phyloP scores from a whole-genome alignment of 2,888 invertebrate species.

The Thera britannica region DNA sequence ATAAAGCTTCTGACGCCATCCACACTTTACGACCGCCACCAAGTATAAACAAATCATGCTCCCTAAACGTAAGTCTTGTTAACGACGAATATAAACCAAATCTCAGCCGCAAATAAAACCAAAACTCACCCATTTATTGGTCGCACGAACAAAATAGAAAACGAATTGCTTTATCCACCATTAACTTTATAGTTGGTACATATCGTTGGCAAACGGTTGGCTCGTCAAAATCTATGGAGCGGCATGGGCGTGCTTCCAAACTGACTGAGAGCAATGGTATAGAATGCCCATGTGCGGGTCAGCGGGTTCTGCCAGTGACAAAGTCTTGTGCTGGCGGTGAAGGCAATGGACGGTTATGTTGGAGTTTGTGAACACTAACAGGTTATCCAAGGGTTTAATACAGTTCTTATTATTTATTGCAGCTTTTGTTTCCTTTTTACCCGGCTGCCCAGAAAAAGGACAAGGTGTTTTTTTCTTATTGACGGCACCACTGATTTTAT shows the following conservation, averaged over 20 bases:
- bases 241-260: constrained; percentile 40
- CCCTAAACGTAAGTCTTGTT: constrained; percentile 28
- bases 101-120: constrained; percentile 28
- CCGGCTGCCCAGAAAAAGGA: too few relatives aligned
- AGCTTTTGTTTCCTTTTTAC: too few relatives aligned
- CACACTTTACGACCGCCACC: constrained; percentile 23
- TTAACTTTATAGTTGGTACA: constrained; percentile 43
- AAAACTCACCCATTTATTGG: constrained; percentile 30
- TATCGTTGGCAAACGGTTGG: constrained; percentile 41
- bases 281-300: constrained; percentile 19
- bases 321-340: constrained; percentile 9
- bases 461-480: too few relatives aligned
- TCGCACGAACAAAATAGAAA: constrained; percentile 40
- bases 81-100: constrained; percentile 32
- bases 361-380: not conserved
- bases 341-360: not conserved
- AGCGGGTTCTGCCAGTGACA: constrained; percentile 25
- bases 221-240: constrained; percentile 43
- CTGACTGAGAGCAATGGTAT: constrained; percentile 21
- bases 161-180: constrained; percentile 41
- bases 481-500: too few relatives aligned
- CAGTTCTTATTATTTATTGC: too few relatives aligned
- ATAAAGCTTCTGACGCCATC: constrained; percentile 20
- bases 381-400: not conserved
- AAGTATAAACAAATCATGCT: constrained; percentile 29